Evolutionary conservation across 2,113 vertebrate genomes (phyloP), one percentile per base, ranked within the genome.

Genomic region (Brevimyrus niger): DNA sequence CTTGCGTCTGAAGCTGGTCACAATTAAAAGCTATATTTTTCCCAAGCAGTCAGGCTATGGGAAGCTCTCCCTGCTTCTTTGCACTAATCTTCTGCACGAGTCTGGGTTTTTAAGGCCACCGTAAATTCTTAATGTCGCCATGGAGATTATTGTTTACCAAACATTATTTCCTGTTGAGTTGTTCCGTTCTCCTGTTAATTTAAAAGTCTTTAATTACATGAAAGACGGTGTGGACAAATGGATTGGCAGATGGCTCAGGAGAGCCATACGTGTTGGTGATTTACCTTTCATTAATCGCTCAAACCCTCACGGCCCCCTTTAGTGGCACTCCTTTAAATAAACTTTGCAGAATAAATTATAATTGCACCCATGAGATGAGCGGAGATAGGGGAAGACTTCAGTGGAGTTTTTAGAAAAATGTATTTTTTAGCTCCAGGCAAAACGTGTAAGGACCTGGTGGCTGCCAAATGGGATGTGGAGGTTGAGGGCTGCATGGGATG

Each of bases 251-350:
- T 65, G 38, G 21, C 87, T 61, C 10, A 44, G 55, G 42, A 87
- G 87, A 87, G 48, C 17, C 17, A 4, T 87, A 11, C 2, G 4
- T 46, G 9, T 87, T 87, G 23, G 10, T 58, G 86, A 55, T 87
- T 87, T 58, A 87, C 87, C 21, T 87, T 87, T 46, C 87, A 87
- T 87, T 87, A 87, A 87, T 31, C 6, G 35, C 51, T 58, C 31
- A 38, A 53, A 53, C 47, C 50, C 86, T 31, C n/a, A n/a, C 53
- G 7, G 50, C 21, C 53, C 19, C 31, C 53, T 44, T 19, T 58
- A 61, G 48, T 27, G 47, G 48, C 48, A 15, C 47, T 27, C 27
- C 50, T 53, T 53, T 87, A 87, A 87, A 87, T 53, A 65, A 80
- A 58, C 55, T 65, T 58, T 23, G 35, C 38, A 4, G 21, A 87